These are phyloP conservation scores for Hermetia illucens DNA, from an alignment of 1,140 invertebrate genomes.

Conservation along the genomic window DNA sequence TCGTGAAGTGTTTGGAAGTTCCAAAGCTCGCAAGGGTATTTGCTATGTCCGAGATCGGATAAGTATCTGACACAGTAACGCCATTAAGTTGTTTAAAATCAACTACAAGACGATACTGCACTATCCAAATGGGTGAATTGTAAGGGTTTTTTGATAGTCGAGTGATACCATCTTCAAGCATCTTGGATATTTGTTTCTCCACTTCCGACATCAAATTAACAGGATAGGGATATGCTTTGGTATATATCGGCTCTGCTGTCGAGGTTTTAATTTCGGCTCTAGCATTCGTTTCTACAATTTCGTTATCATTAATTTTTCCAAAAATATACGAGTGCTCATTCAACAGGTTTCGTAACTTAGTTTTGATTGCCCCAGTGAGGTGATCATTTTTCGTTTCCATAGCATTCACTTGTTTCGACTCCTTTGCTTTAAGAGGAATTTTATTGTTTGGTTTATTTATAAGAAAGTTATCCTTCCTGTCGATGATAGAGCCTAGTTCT, in stretches of 20 bases:
- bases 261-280: conserved; percentile 1
- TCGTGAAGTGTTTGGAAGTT: too few relatives aligned
- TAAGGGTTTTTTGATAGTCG: neutral
- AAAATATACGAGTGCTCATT: neutral
- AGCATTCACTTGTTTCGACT: neutral
- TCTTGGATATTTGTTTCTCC: neutral
- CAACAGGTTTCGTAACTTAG: neutral
- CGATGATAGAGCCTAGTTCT: too few relatives aligned
- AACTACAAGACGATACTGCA: too few relatives aligned
- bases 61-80: too few relatives aligned
- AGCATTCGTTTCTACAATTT: neutral
- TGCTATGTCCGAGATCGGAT: too few relatives aligned
- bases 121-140: too few relatives aligned
- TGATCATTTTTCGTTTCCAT: neutral
- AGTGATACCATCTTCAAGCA: neutral
- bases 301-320: neutral
- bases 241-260: neutral
- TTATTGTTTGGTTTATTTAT: neutral
- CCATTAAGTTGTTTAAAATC: too few relatives aligned
- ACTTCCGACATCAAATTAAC: neutral
- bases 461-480: neutral
- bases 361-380: neutral
- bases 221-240: neutral
- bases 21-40: too few relatives aligned
- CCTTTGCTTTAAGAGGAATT: neutral